Percentiles rank a stretch among this genome's conserved stretches.
phyloP scores from a whole-genome alignment of 2,797 vertebrate species.

The Urophycis tenuis region DNA sequence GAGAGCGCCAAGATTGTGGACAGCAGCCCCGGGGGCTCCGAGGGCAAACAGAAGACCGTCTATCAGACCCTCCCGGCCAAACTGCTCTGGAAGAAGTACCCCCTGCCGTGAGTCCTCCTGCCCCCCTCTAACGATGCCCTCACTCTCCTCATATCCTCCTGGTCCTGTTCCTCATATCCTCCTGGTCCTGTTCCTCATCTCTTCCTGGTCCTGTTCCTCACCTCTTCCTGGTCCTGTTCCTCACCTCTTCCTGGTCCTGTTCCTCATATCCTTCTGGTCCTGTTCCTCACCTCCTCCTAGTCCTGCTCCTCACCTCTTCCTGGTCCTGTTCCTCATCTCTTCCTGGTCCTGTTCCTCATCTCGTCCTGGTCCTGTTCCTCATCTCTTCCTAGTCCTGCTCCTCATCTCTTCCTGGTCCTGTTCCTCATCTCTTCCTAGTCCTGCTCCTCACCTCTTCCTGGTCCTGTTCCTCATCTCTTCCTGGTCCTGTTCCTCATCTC shows the following conservation, averaged over 20 bases:
- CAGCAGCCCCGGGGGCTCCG: slow-evolving; percentile 75
- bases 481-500: no score
- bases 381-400: background rate
- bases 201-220: no score
- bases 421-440: background rate
- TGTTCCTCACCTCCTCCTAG: background rate
- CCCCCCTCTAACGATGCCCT: background rate
- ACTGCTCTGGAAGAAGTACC: slow-evolving; percentile 91
- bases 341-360: background rate
- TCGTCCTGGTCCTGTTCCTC: background rate
- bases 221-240: no score
- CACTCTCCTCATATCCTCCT: background rate
- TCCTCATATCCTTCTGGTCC: background rate
- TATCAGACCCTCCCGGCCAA: slow-evolving; percentile 76
- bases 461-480: no score
- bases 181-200: no score
- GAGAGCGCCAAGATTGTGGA: slow-evolving; percentile 82
- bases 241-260: background rate
- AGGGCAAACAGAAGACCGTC: slow-evolving; percentile 77
- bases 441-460: background rate
- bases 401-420: background rate
- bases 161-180: no score
- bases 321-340: background rate
- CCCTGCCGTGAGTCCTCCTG: slow-evolving; percentile 77
- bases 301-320: background rate